phyloP scores from a whole-genome alignment of 92 coral and sea anemone genomes.

The Zoanthus solanderi region DNA sequence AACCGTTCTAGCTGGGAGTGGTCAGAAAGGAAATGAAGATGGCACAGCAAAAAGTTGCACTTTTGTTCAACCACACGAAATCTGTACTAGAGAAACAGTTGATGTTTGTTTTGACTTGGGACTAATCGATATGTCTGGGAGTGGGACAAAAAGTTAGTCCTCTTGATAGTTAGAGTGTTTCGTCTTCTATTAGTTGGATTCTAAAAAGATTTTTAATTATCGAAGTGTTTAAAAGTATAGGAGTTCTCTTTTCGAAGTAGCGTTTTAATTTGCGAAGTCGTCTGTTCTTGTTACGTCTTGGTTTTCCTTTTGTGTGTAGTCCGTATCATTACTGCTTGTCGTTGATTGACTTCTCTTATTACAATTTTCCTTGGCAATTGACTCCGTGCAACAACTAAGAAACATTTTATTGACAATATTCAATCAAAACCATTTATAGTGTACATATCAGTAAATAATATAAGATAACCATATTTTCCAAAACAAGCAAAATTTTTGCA shows the following conservation, averaged over 20 bases:
- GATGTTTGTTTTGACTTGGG: constrained; percentile 4
- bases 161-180: background rate
- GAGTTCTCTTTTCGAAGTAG: background rate
- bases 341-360: background rate
- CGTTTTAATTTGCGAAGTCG: background rate
- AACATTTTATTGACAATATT: no score
- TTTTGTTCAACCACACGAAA: no score
- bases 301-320: background rate
- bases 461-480: no score
- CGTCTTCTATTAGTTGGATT: constrained; percentile 8
- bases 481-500: no score
- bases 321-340: background rate
- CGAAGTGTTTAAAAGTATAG: background rate
- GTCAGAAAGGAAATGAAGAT: no score
- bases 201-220: background rate
- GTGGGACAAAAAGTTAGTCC: constrained; percentile 1
- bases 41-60: no score
- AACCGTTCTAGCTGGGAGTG: no score
- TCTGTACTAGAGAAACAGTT: background rate
- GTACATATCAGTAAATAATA: no score
- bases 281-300: background rate
- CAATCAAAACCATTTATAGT: no score
- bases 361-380: constrained; percentile 3
- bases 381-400: background rate
- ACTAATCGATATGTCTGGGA: background rate